Conservation (phyloP, 2,113 vertebrate genomes). For the Myodes glareolus region DNA sequence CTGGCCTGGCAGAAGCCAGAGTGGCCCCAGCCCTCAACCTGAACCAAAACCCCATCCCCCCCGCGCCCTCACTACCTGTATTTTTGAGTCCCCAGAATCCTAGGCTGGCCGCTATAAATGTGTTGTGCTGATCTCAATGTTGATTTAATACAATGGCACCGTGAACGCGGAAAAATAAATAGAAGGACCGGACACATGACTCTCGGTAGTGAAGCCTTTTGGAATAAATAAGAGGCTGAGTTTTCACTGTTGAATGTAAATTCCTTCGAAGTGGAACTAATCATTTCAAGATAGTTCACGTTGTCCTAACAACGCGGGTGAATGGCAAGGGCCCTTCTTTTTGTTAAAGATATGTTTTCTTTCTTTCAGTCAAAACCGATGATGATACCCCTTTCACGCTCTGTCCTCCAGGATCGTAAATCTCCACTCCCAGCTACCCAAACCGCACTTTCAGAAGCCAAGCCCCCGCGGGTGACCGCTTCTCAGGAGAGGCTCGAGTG, state of each 20-base stretch:
- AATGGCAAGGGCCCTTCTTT: constrained; percentile 96
- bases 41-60: fast-evolving
- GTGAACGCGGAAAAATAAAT: constrained; percentile 95
- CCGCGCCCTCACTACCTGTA: constrained; percentile 8
- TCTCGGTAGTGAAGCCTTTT: constrained; percentile 92
- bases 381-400: constrained; percentile 98
- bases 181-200: constrained; percentile 93
- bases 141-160: constrained; percentile 93
- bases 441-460: constrained; percentile 90
- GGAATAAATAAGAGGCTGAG: constrained; percentile 93
- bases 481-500: constrained; percentile 75
- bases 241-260: constrained; percentile 98
- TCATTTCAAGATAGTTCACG: constrained; percentile 99
- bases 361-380: constrained; percentile 97
- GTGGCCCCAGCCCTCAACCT: background rate
- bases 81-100: background rate
- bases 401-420: constrained; percentile 95
- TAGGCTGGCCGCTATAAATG: constrained; percentile 80
- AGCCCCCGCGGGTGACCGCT: constrained; percentile 90
- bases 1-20: background rate
- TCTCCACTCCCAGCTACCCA: constrained; percentile 88
- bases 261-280: constrained; percentile 99
- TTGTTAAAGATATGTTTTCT: constrained; percentile 98
- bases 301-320: constrained; percentile 99
- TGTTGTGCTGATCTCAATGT: constrained; percentile 85